Conservation (phyloP, 2,797 vertebrate species). For the Diplodus sargus region DNA sequence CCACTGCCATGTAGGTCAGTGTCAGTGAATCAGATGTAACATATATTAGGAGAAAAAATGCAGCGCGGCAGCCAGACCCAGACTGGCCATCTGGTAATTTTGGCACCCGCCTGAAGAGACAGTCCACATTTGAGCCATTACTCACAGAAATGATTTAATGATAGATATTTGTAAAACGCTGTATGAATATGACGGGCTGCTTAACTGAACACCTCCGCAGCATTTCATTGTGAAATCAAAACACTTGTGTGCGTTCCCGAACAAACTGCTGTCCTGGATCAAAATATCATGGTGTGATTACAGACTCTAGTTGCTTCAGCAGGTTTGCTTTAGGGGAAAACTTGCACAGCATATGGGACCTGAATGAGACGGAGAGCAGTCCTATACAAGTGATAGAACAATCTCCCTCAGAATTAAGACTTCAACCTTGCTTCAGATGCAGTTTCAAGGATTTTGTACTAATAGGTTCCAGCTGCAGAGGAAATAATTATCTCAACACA, state of each 20-base stretch:
- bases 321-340: neutral
- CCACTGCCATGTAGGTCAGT: conserved; percentile 72
- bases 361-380: neutral
- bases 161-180: conserved; percentile 60
- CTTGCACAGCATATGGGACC: too few species aligned
- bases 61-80: conserved; percentile 59
- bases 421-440: neutral
- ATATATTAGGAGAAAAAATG: conserved; percentile 60
- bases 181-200: conserved; percentile 28
- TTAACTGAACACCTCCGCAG: conserved; percentile 16
- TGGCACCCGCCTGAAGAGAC: conserved; percentile 50
- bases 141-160: conserved; percentile 57
- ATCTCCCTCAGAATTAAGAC: too few species aligned
- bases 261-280: conserved; percentile 13
- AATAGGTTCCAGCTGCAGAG: neutral
- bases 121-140: conserved; percentile 57
- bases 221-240: conserved; percentile 52
- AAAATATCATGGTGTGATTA: neutral
- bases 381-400: too few species aligned
- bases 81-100: conserved; percentile 69
- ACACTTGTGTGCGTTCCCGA: conserved; percentile 3
- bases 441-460: neutral
- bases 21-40: conserved; percentile 71
- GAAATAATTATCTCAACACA: neutral
- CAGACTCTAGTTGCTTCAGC: neutral